phyloP scores from a whole-genome alignment of 2,113 vertebrate species.

The Etia nguti region DNA sequence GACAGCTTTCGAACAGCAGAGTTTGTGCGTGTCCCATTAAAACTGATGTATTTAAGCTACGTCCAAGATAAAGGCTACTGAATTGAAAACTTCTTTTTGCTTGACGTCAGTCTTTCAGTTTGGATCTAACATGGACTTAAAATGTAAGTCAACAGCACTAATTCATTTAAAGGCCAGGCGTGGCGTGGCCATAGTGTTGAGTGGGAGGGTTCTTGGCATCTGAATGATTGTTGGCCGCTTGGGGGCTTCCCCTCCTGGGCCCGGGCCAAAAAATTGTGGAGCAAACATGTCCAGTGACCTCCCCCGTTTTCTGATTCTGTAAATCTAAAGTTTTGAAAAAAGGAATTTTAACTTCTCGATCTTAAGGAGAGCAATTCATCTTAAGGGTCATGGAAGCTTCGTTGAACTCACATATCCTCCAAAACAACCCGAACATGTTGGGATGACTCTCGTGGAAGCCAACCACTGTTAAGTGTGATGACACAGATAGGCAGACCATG shows the following conservation, averaged over 20 bases:
- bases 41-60: neutral
- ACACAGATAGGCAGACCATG: constrained; percentile 19
- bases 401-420: neutral
- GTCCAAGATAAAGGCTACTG: neutral
- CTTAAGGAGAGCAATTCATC: neutral
- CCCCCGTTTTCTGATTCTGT: neutral
- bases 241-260: neutral
- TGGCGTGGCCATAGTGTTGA: constrained; percentile 52
- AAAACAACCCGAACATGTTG: neutral
- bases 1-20: neutral
- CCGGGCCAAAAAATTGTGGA: neutral
- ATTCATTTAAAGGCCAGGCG: constrained; percentile 30
- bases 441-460: neutral
- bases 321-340: neutral
- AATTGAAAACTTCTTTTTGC: neutral
- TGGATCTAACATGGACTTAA: neutral
- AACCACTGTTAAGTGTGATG: constrained; percentile 7
- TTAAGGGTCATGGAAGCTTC: neutral
- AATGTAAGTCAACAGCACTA: constrained; percentile 41
- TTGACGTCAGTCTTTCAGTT: neutral
- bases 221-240: neutral
- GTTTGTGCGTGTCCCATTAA: neutral
- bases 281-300: neutral
- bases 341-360: neutral
- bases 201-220: constrained; percentile 55